These are phyloP conservation scores for Promerops cafer DNA, from an alignment of 2,113 vertebrate genomes.

Conservation along the genomic window DNA sequence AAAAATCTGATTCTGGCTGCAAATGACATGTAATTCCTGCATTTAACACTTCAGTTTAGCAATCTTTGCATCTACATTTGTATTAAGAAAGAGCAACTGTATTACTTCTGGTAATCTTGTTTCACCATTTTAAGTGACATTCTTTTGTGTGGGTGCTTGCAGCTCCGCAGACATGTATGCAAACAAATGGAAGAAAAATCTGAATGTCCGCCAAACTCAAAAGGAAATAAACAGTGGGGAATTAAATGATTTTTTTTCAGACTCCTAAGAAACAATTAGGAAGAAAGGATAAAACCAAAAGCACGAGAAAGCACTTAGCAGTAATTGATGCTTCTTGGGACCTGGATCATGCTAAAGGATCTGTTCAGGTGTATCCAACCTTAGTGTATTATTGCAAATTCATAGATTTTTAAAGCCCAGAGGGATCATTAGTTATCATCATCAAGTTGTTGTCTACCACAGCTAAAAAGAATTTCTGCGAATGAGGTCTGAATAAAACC, in stretches of 20 bases:
- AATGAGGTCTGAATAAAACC: background rate
- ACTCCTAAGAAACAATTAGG: background rate
- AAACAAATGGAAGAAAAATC: conserved; percentile 4
- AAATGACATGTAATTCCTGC: background rate
- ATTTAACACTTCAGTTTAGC: background rate
- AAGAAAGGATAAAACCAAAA: background rate
- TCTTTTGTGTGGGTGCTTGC: background rate
- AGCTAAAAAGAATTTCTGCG: background rate
- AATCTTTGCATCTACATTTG: background rate
- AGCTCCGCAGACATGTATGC: background rate
- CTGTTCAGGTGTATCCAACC: background rate
- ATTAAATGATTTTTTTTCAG: background rate
- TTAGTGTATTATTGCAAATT: background rate
- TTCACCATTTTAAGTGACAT: background rate
- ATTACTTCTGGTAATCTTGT: background rate
- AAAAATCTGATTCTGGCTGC: background rate
- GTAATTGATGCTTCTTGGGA: background rate
- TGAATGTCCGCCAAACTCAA: background rate
- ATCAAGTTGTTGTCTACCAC: background rate
- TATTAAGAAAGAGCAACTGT: background rate
- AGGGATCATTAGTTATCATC: background rate
- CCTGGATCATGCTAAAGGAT: background rate
- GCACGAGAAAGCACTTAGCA: background rate
- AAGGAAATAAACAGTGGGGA: conserved; percentile 9
- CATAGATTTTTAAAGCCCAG: background rate